These are phyloP conservation scores for Drosophila bocqueti DNA, from an alignment of 1,140 invertebrate species.

Conservation along the genomic window DNA sequence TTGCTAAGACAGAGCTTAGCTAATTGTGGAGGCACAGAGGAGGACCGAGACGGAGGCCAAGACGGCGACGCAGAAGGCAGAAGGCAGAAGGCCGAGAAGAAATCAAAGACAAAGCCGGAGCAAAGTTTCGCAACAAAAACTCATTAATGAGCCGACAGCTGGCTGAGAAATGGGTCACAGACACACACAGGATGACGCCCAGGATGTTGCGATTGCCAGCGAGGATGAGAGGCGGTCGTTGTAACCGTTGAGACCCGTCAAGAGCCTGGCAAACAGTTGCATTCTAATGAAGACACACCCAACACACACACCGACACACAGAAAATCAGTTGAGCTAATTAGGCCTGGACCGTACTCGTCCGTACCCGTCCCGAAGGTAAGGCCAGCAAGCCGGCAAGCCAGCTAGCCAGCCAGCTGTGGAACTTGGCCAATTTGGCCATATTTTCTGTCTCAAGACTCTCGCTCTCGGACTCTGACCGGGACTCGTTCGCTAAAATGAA, in stretches of 20 bases:
- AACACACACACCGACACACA: constrained; percentile 11
- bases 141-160: constrained; percentile 76
- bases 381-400: neutral
- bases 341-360: constrained; percentile 26
- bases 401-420: constrained; percentile 6
- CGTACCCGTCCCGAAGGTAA: neutral
- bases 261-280: constrained; percentile 68
- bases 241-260: constrained; percentile 15
- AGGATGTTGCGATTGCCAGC: constrained; percentile 27
- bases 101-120: constrained; percentile 42
- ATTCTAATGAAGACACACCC: constrained; percentile 69
- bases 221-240: constrained; percentile 11
- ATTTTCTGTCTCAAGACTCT: constrained; percentile 28
- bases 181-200: constrained; percentile 44
- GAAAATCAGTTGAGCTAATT: constrained; percentile 54
- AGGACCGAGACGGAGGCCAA: neutral
- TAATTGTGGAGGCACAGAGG: constrained; percentile 34
- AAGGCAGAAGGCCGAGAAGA: constrained; percentile 34
- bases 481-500: constrained; percentile 40
- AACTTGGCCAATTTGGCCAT: constrained; percentile 36
- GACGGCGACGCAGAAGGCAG: constrained; percentile 16
- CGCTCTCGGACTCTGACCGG: neutral
- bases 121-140: constrained; percentile 60
- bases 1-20: constrained; percentile 53
- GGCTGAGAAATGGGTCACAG: constrained; percentile 59